Percentiles rank a stretch among this genome's conserved stretches.
phyloP scores from a whole-genome alignment of 2,888 invertebrate genomes.

The Scaptomyza caliginosa region DNA sequence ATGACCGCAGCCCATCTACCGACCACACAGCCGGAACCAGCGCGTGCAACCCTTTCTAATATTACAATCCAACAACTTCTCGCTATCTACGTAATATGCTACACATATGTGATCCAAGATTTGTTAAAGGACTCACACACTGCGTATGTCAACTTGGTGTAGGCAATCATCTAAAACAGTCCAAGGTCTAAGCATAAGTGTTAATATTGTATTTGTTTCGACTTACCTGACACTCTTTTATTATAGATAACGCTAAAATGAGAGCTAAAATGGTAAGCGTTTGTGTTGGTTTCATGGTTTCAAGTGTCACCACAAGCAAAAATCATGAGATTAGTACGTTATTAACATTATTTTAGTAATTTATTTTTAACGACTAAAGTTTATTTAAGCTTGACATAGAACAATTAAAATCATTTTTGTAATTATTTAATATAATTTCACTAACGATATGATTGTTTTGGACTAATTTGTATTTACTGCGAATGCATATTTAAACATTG shows the following conservation, averaged over 20 bases:
- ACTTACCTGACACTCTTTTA: background rate
- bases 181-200: background rate
- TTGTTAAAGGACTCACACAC: constrained; percentile 28
- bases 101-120: constrained; percentile 18
- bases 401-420: no score
- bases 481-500: no score
- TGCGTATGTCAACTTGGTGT: constrained; percentile 39
- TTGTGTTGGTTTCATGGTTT: background rate
- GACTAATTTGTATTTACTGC: no score
- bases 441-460: no score
- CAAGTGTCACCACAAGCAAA: background rate
- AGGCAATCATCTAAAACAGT: constrained; percentile 3
- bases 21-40: no score
- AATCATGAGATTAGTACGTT: background rate
- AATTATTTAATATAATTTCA: no score
- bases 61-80: no score
- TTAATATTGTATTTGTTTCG: background rate
- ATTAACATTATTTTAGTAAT: background rate
- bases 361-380: background rate
- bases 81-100: no score
- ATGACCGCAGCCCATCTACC: no score
- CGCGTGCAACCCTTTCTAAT: no score
- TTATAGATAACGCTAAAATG: background rate
- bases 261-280: background rate
- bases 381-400: no score